Base-by-base conservation (phyloP, 2,888 invertebrate genomes). In the Drosophila neonasuta region DNA sequence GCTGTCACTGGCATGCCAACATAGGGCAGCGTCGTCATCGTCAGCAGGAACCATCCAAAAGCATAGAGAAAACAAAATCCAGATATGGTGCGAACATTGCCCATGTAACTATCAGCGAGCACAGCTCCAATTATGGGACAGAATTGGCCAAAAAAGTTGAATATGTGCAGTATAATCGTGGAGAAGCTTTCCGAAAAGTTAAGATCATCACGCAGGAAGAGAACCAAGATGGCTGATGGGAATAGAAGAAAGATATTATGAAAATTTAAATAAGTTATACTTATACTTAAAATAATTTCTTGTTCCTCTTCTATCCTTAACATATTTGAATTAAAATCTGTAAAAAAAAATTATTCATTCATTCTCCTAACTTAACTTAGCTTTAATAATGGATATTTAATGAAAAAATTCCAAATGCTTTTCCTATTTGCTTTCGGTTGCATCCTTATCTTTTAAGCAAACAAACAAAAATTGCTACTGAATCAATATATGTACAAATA, bases 101-200 rank as follows among this genome's bases (percentile, higher is more conserved):
- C 94, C 30, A 94, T 88, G 71, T 92, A 93, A 50, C 93, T 93
- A 85, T 95, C 95, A 1, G 94, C 94, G 13, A 95, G 75, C 13
- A 94, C 92, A 8, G 94, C 94, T 7, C 94, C 94, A 64, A 94
- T 86, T 8, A 95, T 88, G 0, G 95, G 94, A 32, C 93, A 93
- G 80, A 93, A 92, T 87, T 94, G 95, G 32, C 93, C 93, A 66
- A 94, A 89, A 88, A 93, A 93, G 66, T 92, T 92, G 80, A 94
- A 94, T 5, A 92, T 90, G 84, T 95, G 94, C 86, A 93, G 92
- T 48, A 93, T 90, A 8, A 92, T 91, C 0, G 93, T 94, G 6
- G 94, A 91, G 2, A 89, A 86, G 76, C 92, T 92, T 68, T 93
- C 92, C 34, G 88, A 88, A 75, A 93, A 93, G 36, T 83, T 87